phyloP scores from a whole-genome alignment of 2,113 vertebrate species.

The Cavia aperea region DNA sequence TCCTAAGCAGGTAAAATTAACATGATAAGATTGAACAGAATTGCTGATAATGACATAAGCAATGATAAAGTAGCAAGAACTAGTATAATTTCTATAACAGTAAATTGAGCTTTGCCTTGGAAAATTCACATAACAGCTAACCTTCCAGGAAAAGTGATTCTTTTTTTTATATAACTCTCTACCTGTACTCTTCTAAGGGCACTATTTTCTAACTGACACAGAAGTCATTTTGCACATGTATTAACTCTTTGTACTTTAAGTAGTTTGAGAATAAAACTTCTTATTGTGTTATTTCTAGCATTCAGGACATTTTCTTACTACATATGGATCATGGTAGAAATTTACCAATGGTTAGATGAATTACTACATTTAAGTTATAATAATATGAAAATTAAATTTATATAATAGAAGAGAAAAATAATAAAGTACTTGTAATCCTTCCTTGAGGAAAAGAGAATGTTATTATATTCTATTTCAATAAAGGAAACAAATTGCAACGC shows the following conservation, averaged over 20 bases:
- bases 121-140: slow-evolving; percentile 36
- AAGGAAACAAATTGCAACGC: neutral
- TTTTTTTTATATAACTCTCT: neutral
- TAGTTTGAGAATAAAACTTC: neutral
- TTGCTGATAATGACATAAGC: slow-evolving; percentile 22
- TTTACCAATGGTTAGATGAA: slow-evolving; percentile 25
- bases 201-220: neutral
- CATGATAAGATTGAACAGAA: slow-evolving; percentile 29
- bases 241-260: neutral
- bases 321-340: neutral
- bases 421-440: slow-evolving; percentile 4
- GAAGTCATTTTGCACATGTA: neutral
- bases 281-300: neutral
- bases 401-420: neutral
- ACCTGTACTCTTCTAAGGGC: neutral
- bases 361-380: neutral
- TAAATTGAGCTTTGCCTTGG: slow-evolving; percentile 44
- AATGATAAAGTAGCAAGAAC: slow-evolving; percentile 19
- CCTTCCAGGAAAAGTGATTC: neutral
- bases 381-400: slow-evolving; percentile 15
- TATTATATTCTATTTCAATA: slow-evolving; percentile 22
- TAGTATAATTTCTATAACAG: slow-evolving; percentile 21
- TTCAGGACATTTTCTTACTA: neutral
- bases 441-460: neutral
- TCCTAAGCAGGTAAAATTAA: slow-evolving; percentile 34